Base-by-base conservation (phyloP, 1,140 invertebrate species). In the Drosophila setifemur region DNA sequence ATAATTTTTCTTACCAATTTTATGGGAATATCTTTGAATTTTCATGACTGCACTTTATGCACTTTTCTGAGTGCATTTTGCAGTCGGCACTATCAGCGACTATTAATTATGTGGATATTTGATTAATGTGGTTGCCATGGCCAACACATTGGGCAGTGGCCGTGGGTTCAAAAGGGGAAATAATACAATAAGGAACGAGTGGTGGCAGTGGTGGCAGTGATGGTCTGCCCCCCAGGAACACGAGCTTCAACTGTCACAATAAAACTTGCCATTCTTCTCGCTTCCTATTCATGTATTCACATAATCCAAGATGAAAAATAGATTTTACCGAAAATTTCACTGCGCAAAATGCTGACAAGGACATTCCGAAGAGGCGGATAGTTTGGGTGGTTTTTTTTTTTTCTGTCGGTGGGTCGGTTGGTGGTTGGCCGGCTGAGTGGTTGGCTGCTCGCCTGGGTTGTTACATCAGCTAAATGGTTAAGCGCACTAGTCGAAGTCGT, bases 241-340 rank as follows among this genome's bases (percentile, higher is more conserved):
- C 64, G 50, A 74, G 64, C 74, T 63, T 61, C 70, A 79, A 79
- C 79, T 75, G 81, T 71, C 74, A 86, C 79, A 85, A 85, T 85
- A 85, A 83, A 86, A 85, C 72, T 78, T 79, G 61, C 55, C 66
- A 61, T 72, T 72, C 48, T 75, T 63, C 49, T 53, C 44, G 44
- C 57, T 76, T 67, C 50, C 66, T 60, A 86, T 85, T 85, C 79
- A 86, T 85, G 79, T 75, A 85, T 85, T 85, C 79, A 55, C 79
- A 85, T 85, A 85, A 85, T 85, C 79, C 79, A 68, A 85, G 81
- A 85, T 85, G 79, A 85, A 85, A 85, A 85, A 85, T 85, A 85
- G 79, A 85, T 85, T 85, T 75, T 57, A 72, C 55, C 64, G 28
- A 85, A 83, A 83, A 86, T 85, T 79, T 85, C 61, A 85, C 79